Evolutionary conservation across 64 coral and sea anemone species (phyloP), one percentile per base, ranked within the genome.

Genomic region (Pocillopora damicornis): DNA sequence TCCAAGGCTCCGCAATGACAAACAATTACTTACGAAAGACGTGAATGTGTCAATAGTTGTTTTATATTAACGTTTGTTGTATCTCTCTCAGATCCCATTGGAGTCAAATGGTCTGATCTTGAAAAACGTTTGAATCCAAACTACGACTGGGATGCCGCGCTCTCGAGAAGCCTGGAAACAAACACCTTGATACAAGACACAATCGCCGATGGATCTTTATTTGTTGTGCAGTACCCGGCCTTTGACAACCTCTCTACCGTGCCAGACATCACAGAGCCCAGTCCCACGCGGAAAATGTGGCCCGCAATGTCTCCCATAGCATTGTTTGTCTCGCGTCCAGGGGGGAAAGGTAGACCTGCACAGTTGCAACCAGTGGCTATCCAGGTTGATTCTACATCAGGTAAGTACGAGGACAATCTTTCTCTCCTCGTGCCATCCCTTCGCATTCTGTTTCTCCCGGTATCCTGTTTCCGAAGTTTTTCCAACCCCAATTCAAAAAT

Each of bases 271-370:
- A 75, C 23, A 11, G 88, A 82, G 35, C 37, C 37, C 37, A 81
- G 71, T 18, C 51, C 91, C 17, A 60, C 73, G 7, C 94, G 94
- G 1, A 87, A 90, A 77, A 97, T 97, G 94, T 97, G 94, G 94
- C 77, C 77, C 15, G 75, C 94, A 4, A 64, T 88, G 83, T 80
- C 94, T 25, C 91, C 94, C 11, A 90, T 97, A 15, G 94, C 94
- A 22, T 18, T 97, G 30, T 97, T 97, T 88, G 91, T 76, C 13
- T 93, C 94, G 26, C 88, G 78, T 26, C 82, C 87, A 69, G 72
- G 90, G 18, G 14, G 68, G 0, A 78, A 56, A 37, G 77, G 56
- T 15, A 80, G 88, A 34, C 81, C 82, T 56, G 58, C 63, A 36
- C 87, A 79, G 60, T 75, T 97, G 18, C 35, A 37, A 13, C 81